These are phyloP conservation scores for Myodes glareolus DNA, from an alignment of 2,113 vertebrate genomes.

Conservation along the genomic window DNA sequence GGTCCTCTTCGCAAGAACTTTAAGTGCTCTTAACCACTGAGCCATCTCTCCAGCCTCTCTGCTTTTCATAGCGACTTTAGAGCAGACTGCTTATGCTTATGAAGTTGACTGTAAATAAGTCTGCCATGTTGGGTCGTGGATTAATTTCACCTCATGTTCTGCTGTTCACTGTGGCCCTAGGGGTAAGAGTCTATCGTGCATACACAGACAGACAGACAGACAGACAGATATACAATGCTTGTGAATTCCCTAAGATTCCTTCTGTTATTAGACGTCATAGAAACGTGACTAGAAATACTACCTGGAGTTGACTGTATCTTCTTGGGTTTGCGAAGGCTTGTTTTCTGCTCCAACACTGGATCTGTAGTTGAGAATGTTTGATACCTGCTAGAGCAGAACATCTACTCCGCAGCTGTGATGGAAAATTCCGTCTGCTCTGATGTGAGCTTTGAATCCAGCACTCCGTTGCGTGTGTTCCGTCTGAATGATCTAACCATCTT, in stretches of 20 bases:
- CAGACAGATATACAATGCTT: not conserved
- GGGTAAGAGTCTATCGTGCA: not conserved
- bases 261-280: not conserved
- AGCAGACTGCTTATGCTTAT: not conserved
- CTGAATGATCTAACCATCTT: not conserved
- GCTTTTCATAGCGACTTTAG: not conserved
- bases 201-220: not conserved
- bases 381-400: not conserved
- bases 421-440: not conserved
- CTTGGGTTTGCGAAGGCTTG: not conserved
- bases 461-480: not conserved
- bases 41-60: not conserved
- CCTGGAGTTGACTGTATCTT: not conserved
- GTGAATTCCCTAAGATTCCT: not conserved
- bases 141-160: not conserved
- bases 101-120: not conserved
- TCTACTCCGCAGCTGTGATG: not conserved
- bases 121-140: not conserved
- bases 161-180: too few species aligned
- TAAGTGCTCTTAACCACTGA: not conserved
- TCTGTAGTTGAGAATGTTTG: not conserved
- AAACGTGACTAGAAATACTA: not conserved
- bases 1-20: not conserved
- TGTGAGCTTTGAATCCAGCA: not conserved
- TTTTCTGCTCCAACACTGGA: not conserved